A percentile compares a stretch with the other conserved stretches of the same genome.
Evolutionary conservation across 2,797 vertebrate species (phyloP).

Genomic region (Yasuhikotakia modesta): DNA sequence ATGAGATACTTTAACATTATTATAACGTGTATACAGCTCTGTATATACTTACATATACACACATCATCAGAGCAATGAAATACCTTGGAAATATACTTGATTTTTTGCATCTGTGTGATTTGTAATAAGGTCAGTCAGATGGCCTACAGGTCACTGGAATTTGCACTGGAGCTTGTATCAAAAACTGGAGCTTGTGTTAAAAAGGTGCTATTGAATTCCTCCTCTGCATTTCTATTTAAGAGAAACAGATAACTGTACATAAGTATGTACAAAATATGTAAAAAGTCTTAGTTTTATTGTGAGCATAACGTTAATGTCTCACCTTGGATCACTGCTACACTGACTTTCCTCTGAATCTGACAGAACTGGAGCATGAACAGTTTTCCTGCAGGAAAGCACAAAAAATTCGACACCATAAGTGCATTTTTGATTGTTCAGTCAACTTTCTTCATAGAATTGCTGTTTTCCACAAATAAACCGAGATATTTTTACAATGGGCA

Average conservation of each 20-base stretch:
- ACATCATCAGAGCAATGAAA: neutral
- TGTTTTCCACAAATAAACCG: neutral
- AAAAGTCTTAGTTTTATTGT: conserved; percentile 56
- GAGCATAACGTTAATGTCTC: conserved; percentile 65
- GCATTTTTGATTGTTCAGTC: no score
- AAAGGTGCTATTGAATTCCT: conserved; percentile 69
- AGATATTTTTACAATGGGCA: no score
- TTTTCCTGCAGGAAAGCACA: conserved; percentile 62
- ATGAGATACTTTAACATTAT: no score
- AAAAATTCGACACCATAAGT: neutral
- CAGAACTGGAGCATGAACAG: conserved; percentile 55
- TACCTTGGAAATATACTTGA: neutral
- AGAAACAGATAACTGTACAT: conserved; percentile 6
- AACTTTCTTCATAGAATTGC: no score
- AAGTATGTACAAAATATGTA: neutral
- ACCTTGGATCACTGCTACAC: conserved; percentile 62
- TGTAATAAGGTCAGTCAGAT: conserved; percentile 63
- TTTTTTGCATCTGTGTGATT: neutral
- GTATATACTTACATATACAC: no score
- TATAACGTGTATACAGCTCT: no score
- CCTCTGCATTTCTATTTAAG: conserved; percentile 70
- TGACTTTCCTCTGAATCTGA: conserved; percentile 54
- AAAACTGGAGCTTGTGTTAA: conserved; percentile 76
- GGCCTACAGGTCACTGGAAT: conserved; percentile 52
- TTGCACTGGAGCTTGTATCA: conserved; percentile 53